Evolutionary conservation across 1,140 invertebrate species (phyloP), one percentile per base, ranked within the genome.

Genomic region (Oreohelix idahoensis): DNA sequence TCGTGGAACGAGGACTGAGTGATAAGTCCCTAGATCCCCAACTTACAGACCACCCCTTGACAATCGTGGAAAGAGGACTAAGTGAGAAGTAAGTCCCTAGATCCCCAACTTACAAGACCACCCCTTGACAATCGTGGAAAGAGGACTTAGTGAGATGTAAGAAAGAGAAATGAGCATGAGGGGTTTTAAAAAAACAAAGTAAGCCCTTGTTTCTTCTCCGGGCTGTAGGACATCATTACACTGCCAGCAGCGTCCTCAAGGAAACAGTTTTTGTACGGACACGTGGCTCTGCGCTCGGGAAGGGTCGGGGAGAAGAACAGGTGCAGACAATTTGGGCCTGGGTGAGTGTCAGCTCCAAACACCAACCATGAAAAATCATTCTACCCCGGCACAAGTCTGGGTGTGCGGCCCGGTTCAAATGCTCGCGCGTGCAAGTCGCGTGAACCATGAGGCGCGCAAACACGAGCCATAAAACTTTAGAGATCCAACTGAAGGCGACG

Each of bases 361-460:
- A 58, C 51, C 51, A 58, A 58, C 51, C 51, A 58, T 26, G 51
- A 58, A 58, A 58, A 58, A 58, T 58, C 51, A 26, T 58, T 58
- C 4, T 26, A 58, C 51, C 51, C 51, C 26, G 17, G 4, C 17
- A 2, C 17, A 23, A 26, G 2, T 17, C 51, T 58, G 17, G 51
- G 51, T 26, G 20, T 58, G 51, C 17, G 26, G 17, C 17, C 51
- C 51, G 2, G 26, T 17, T 58, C 26, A 58, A 58, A 58, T 26
- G 51, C 51, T 2, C 26, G 51, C 51, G 51, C 45, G 45, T 49
- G 51, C 51, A 58, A 20, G 51, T 58, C 51, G 51, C 51, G 51
- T 58, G 51, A 17, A 58, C 51, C 4, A 23, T 20, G 15, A 26
- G 4, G 10, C 15, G 8, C 1, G 23, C 51, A 58, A 58, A 58